Conservation (phyloP, 1,140 invertebrate genomes). For the Zaprionus ghesquierei region DNA sequence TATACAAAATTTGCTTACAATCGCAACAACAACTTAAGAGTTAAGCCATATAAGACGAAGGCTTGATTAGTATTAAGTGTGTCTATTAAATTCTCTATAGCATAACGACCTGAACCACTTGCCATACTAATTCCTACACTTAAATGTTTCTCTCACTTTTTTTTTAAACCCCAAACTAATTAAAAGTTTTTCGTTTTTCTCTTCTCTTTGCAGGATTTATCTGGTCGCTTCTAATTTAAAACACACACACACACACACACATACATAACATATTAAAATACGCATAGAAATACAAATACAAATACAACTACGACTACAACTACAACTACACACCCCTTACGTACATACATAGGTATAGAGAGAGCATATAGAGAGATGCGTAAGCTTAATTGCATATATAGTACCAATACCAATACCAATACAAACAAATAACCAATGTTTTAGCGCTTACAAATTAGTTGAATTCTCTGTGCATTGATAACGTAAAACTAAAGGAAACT, state of each 20-base stretch:
- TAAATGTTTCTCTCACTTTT: background rate
- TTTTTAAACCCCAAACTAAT: constrained; percentile 5
- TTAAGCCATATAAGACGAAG: background rate
- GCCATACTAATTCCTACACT: background rate
- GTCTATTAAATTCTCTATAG: too few species aligned
- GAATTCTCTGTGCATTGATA: constrained; percentile 63
- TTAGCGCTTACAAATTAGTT: constrained; percentile 74
- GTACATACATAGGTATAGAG: constrained; percentile 51
- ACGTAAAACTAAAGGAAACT: constrained; percentile 12
- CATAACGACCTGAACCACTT: background rate
- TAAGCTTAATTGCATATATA: constrained; percentile 32
- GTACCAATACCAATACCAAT: constrained; percentile 41
- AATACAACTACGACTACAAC: constrained; percentile 18
- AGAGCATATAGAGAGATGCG: constrained; percentile 47
- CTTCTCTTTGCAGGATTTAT: constrained; percentile 65
- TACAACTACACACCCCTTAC: constrained; percentile 33
- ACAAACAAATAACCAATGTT: constrained; percentile 67
- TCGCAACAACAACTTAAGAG: background rate
- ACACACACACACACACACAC: constrained; percentile 49
- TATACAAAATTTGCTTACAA: background rate
- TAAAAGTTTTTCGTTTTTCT: background rate
- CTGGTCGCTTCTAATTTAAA: constrained; percentile 77
- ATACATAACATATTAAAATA: constrained; percentile 46
- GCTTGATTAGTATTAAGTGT: too few species aligned
- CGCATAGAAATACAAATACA: constrained; percentile 44